Evolutionary conservation across 2,113 vertebrate genomes (phyloP).

Genomic region (Ciconia stormi): DNA sequence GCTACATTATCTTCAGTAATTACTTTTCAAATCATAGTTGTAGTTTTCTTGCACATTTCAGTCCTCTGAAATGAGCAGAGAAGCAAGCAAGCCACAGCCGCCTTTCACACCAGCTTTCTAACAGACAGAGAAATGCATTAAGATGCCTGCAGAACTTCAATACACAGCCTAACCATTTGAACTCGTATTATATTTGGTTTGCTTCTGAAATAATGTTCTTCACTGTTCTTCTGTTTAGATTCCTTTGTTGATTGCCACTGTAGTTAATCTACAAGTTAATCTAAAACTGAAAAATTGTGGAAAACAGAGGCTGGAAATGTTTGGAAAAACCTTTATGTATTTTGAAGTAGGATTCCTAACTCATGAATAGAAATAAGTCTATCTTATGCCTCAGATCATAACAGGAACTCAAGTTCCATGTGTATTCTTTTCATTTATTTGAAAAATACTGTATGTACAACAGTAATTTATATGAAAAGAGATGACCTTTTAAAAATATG

Average conservation of each 20-base stretch:
- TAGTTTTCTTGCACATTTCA: background rate
- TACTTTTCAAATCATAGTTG: background rate
- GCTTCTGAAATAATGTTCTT: background rate
- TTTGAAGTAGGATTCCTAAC: background rate
- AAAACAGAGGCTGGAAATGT: background rate
- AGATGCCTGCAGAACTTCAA: background rate
- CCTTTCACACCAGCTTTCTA: background rate
- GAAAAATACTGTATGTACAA: background rate
- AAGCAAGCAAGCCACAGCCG: background rate
- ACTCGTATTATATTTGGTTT: background rate
- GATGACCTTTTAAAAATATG: background rate
- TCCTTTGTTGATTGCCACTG: background rate
- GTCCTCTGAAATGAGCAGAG: background rate
- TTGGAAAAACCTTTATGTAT: background rate
- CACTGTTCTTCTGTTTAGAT: background rate
- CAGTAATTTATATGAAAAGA: constrained; percentile 6
- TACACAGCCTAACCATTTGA: background rate
- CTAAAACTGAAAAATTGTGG: background rate
- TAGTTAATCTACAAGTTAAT: background rate
- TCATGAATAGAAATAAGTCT: background rate
- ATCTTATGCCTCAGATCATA: background rate
- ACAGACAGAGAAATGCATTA: background rate
- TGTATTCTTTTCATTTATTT: background rate
- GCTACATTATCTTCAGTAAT: background rate
- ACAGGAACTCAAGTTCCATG: background rate